These are phyloP conservation scores for Callinectes sapidus DNA, from an alignment of 2,888 invertebrate species.

Conservation along the genomic window DNA sequence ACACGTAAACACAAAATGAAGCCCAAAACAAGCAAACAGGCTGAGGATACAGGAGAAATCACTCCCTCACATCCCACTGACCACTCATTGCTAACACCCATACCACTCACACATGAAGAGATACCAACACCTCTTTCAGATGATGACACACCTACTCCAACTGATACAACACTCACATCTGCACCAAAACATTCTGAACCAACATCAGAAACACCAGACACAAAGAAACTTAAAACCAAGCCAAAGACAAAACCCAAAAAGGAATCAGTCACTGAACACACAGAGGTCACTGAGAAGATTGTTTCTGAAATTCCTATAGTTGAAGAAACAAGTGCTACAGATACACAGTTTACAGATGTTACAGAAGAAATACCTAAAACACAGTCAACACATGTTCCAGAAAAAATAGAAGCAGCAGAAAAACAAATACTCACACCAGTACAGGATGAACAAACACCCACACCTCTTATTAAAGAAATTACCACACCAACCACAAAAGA, in stretches of 20 bases:
- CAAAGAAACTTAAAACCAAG: constrained; percentile 11
- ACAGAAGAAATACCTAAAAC: constrained; percentile 39
- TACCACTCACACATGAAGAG: background rate
- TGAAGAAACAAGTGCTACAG: constrained; percentile 46
- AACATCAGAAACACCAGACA: constrained; percentile 39
- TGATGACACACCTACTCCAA: constrained; percentile 6
- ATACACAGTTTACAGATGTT: constrained; percentile 29
- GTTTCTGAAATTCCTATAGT: background rate
- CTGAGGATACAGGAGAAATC: background rate
- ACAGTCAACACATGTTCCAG: constrained; percentile 35
- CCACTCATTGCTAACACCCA: background rate
- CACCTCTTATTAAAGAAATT: constrained; percentile 31
- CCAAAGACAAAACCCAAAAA: constrained; percentile 43
- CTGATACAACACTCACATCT: constrained; percentile 19
- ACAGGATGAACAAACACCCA: background rate
- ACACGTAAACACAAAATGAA: background rate
- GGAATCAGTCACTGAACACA: constrained; percentile 47
- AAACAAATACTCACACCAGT: background rate
- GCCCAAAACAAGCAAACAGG: background rate
- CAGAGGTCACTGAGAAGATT: background rate
- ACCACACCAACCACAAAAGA: constrained; percentile 35
- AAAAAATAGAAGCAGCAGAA: background rate
- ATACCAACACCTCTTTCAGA: background rate
- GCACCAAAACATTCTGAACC: constrained; percentile 53
- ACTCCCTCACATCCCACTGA: background rate